Conservation (phyloP, 2,888 invertebrate genomes). For the Myopa testacea region DNA sequence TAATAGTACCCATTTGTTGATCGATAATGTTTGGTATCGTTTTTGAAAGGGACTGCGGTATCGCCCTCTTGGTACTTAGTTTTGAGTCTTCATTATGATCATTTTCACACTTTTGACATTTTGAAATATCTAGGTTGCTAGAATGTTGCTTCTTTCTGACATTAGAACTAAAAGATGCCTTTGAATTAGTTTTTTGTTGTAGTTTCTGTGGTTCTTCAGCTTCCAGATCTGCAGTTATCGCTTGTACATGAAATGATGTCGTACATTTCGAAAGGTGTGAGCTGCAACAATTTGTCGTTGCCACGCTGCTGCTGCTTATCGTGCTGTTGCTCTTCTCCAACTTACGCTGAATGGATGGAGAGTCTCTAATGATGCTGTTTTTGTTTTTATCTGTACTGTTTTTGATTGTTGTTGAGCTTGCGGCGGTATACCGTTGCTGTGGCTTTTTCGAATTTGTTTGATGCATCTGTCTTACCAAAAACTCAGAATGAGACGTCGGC, state of each 20-base stretch:
- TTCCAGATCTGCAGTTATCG: constrained; percentile 44
- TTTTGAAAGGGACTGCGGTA: constrained; percentile 44
- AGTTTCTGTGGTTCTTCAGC: constrained; percentile 46
- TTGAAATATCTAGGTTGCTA: constrained; percentile 58
- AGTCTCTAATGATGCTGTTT: constrained; percentile 50
- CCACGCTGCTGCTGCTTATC: constrained; percentile 62
- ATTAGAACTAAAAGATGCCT: constrained; percentile 45
- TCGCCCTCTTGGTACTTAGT: constrained; percentile 51
- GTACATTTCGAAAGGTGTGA: constrained; percentile 66
- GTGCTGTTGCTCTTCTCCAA: constrained; percentile 67
- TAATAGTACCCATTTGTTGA: constrained; percentile 40
- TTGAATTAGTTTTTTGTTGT: constrained; percentile 29
- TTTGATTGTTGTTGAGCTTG: constrained; percentile 51
- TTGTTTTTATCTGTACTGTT: constrained; percentile 50
- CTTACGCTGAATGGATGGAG: constrained; percentile 63
- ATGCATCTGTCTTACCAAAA: constrained; percentile 49
- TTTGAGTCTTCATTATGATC: constrained; percentile 63
- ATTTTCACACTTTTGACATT: constrained; percentile 66
- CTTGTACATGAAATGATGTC: constrained; percentile 64
- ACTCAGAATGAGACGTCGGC: constrained; percentile 49
- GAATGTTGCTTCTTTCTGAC: constrained; percentile 58
- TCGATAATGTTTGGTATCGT: constrained; percentile 44
- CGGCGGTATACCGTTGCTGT: constrained; percentile 58
- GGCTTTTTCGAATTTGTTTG: constrained; percentile 36
- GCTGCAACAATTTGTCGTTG: constrained; percentile 65